Evolutionary conservation across 2,888 invertebrate species (phyloP).

Genomic region (Drosophila helvetica): DNA sequence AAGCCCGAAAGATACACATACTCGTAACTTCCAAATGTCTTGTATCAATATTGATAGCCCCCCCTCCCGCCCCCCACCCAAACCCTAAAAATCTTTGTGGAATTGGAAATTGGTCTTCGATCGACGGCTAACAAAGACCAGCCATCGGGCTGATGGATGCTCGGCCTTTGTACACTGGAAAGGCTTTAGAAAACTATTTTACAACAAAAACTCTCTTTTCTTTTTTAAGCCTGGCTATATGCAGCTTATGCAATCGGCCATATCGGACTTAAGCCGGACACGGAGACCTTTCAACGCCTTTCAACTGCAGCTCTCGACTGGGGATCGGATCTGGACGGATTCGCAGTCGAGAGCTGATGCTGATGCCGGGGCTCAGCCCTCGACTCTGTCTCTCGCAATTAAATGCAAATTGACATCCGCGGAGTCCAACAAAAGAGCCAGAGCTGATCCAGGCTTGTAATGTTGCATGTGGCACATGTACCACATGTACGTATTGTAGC

Average conservation of each 20-base stretch:
- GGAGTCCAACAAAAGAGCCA: conserved; percentile 9
- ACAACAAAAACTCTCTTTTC: conserved; percentile 14
- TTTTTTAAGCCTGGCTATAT: conserved; percentile 44
- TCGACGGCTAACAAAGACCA: conserved; percentile 57
- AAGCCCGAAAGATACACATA: conserved; percentile 43
- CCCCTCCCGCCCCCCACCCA: neutral
- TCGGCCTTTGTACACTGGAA: conserved; percentile 6
- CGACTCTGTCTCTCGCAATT: conserved; percentile 47
- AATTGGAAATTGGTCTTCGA: conserved; percentile 59
- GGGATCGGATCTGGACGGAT: conserved; percentile 4
- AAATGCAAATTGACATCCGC: conserved; percentile 51
- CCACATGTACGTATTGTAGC: conserved; percentile 1
- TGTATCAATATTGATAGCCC: conserved; percentile 63
- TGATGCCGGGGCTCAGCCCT: conserved; percentile 35
- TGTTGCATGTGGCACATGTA: conserved; percentile 20
- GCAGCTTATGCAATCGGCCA: conserved; percentile 40
- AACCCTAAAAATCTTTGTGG: conserved; percentile 6
- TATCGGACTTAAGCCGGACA: conserved; percentile 18
- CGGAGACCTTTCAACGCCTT: conserved; percentile 34
- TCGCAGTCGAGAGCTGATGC: no score
- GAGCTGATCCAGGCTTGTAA: conserved; percentile 11
- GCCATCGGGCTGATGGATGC: conserved; percentile 3
- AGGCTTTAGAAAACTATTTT: conserved; percentile 45
- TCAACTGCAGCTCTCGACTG: conserved; percentile 24
- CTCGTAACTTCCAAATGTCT: conserved; percentile 53